Base-by-base conservation (phyloP, 2,888 invertebrate genomes). In the Drosophila maculinotata region DNA sequence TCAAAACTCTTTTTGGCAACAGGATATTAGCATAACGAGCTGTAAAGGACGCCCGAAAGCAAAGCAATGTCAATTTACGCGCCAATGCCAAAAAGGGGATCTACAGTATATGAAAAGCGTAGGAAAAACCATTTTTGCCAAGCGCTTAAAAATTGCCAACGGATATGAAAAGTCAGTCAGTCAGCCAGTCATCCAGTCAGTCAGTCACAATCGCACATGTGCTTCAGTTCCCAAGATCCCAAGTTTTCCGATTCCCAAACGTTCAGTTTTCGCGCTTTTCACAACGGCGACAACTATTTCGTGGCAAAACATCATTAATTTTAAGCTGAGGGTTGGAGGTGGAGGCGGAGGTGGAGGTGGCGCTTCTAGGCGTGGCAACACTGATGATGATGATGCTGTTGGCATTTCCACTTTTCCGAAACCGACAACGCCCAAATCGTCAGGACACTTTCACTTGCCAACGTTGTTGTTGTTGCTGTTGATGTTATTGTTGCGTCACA, bases 241-340 rank as follows among this genome's bases (percentile, higher is more conserved):
- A 52, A 58, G 25, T 57, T 73, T 53, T 53, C 31, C 42, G 12
- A 9, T 23, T n/a, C 33, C 15, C 31, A 20, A 26, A 53, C 28
- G n/a, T 25, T 44, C 20, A 30, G n/a, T 35, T 64, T 64, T 65
- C 66, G 56, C 65, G 66, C 48, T 48, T 56, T 56, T 44, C 31
- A 72, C 64, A 63, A 49, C 49, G 69, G 30, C 47, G n/a, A 20
- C 69, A 76, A 78, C 79, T 79, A 80, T 76, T 70, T 76, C 44
- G 39, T 66, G 44, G 44, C 39, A 71, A 69, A 88, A 87, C 81
- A 89, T 88, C 89, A 89, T 89, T 89, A 90, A 89, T 89, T 88
- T 89, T 56, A 47, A 57, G 51, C 23, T 20, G 15, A 8, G 31
- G 58, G 51, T 45, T 54, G 49, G n/a, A n/a, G n/a, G n/a, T n/a